A percentile compares a stretch with the other conserved stretches of the same genome.
These are phyloP conservation scores for Drosophila borborema DNA, from an alignment of 2,888 invertebrate genomes.

Conservation along the genomic window DNA sequence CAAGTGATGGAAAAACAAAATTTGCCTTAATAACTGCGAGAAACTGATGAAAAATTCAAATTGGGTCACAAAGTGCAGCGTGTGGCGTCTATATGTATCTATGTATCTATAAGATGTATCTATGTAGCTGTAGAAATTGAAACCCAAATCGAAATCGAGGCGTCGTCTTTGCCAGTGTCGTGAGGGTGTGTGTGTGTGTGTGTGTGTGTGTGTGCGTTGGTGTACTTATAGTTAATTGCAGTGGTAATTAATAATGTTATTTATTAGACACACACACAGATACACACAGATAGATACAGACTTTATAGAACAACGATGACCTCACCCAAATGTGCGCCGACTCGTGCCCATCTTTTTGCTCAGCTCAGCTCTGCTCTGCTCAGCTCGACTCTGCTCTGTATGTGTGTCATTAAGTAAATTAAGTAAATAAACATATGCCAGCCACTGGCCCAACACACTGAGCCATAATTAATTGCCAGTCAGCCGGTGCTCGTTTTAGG, in stretches of 20 bases:
- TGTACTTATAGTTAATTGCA: constrained; percentile 82
- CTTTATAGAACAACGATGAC: constrained; percentile 71
- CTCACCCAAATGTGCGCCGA: constrained; percentile 73
- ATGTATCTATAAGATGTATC: constrained; percentile 21
- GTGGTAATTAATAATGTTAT: constrained; percentile 81
- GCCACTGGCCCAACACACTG: constrained; percentile 44
- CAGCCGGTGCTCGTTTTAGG: constrained; percentile 69
- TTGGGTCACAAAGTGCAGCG: constrained; percentile 76
- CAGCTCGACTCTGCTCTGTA: constrained; percentile 24
- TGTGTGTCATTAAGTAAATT: constrained; percentile 83
- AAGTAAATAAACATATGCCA: constrained; percentile 83
- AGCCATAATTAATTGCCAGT: constrained; percentile 81
- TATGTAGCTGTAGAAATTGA: constrained; percentile 28
- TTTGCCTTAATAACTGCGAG: constrained; percentile 62
- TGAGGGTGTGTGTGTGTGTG: constrained; percentile 11
- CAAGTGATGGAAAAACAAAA: constrained; percentile 48
- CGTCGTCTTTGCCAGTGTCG: constrained; percentile 37
- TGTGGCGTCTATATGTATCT: constrained; percentile 18
- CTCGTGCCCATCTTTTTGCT: constrained; percentile 69
- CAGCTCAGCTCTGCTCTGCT: constrained; percentile 8
- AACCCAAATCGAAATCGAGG: constrained; percentile 39
- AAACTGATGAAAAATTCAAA: constrained; percentile 56
- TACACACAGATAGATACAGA: constrained; percentile 12
- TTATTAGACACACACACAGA: constrained; percentile 63
- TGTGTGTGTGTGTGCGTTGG: constrained; percentile 23